These are phyloP conservation scores for Plectrocnemia conspersa DNA, from an alignment of 1,140 invertebrate species.

Conservation along the genomic window DNA sequence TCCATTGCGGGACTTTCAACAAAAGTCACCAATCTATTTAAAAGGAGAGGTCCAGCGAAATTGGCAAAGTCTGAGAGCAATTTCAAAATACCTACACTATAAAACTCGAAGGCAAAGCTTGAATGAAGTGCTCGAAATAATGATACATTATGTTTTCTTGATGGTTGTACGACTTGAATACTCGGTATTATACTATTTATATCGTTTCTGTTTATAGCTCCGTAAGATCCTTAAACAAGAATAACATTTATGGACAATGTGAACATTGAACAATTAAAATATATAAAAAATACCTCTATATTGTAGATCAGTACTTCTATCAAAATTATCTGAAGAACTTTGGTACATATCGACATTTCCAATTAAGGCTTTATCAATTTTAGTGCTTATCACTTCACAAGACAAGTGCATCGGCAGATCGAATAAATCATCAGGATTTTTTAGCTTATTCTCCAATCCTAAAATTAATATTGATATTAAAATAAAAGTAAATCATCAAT, in stretches of 20 bases:
- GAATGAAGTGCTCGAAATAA: slow-evolving; percentile 71
- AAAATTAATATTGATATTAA: slow-evolving; percentile 25
- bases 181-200: slow-evolving; percentile 21
- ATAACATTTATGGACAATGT: neutral
- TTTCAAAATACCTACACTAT: slow-evolving; percentile 82
- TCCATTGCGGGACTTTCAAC: slow-evolving; percentile 70
- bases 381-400: slow-evolving; percentile 55
- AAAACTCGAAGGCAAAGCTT: slow-evolving; percentile 84
- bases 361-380: slow-evolving; percentile 54
- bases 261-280: neutral
- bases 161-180: slow-evolving; percentile 29
- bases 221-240: slow-evolving; percentile 40
- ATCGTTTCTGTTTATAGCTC: slow-evolving; percentile 41
- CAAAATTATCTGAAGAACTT: neutral
- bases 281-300: neutral
- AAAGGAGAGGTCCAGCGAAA: slow-evolving; percentile 84
- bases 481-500: slow-evolving; percentile 1
- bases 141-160: slow-evolving; percentile 53
- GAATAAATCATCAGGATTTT: slow-evolving; percentile 76
- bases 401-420: slow-evolving; percentile 71
- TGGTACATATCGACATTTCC: slow-evolving; percentile 45
- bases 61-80: slow-evolving; percentile 75
- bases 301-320: slow-evolving; percentile 1
- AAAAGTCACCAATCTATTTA: slow-evolving; percentile 77
- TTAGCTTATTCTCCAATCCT: slow-evolving; percentile 62